phyloP scores from a whole-genome alignment of 2,113 vertebrate genomes.

The Rynchops niger region DNA sequence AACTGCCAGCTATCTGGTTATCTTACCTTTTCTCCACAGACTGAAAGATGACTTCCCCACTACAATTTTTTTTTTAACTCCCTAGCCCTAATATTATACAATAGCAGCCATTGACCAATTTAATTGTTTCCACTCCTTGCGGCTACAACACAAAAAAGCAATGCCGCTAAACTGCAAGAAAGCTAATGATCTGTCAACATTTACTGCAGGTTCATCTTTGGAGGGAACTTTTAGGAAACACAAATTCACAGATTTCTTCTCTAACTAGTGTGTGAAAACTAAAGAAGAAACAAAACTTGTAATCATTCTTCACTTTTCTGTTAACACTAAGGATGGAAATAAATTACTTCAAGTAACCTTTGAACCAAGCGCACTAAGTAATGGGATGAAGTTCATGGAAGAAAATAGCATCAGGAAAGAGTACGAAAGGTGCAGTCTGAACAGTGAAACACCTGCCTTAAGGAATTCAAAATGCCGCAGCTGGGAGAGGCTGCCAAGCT shows the following conservation, averaged over 20 bases:
- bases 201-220: not conserved
- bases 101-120: not conserved
- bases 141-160: not conserved
- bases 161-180: not conserved
- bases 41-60: not conserved
- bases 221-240: not conserved
- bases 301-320: constrained; percentile 8
- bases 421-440: not conserved
- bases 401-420: not conserved
- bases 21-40: not conserved
- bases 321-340: not conserved
- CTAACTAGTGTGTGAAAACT: not conserved
- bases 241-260: not conserved
- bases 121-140: not conserved
- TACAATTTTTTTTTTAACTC: not conserved
- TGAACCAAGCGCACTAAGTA: not conserved
- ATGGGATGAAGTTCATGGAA: not conserved
- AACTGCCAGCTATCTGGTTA: not conserved
- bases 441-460: not conserved
- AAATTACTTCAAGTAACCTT: not conserved
- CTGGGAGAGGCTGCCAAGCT: not conserved
- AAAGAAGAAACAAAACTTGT: not conserved
- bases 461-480: not conserved
- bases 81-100: too few relatives aligned
- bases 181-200: not conserved